Evolutionary conservation across 2,797 vertebrate species (phyloP).

Genomic region (Gymnopithys bicolor): DNA sequence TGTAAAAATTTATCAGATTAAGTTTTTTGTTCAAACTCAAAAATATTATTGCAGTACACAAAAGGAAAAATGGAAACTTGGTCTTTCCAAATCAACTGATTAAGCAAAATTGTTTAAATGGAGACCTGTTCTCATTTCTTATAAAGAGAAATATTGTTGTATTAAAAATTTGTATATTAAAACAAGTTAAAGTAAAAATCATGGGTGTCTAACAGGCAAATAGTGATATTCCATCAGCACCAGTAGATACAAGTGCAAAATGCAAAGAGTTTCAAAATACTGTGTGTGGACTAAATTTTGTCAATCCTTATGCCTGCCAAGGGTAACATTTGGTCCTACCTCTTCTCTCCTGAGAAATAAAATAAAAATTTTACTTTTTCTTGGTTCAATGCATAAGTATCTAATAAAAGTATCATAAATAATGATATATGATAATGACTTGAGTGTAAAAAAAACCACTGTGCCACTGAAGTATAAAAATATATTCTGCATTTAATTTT

Average conservation of each 20-base stretch:
- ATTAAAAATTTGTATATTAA: neutral
- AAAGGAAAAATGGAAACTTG: neutral
- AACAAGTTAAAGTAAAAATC: neutral
- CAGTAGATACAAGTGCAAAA: neutral
- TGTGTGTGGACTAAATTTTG: neutral
- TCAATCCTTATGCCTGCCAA: neutral
- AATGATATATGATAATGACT: neutral
- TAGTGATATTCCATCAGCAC: neutral
- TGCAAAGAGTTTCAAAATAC: neutral
- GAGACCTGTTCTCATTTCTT: neutral
- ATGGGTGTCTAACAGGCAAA: neutral
- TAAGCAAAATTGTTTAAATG: neutral
- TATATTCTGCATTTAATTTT: neutral
- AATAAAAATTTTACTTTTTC: neutral
- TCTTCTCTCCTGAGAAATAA: neutral
- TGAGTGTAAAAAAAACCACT: rapidly evolving
- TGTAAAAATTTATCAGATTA: neutral
- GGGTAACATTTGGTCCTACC: neutral
- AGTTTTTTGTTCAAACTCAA: neutral
- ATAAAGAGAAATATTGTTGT: neutral
- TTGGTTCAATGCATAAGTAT: neutral
- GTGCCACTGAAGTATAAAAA: neutral
- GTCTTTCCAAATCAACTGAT: neutral
- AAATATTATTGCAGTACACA: neutral
- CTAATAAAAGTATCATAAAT: neutral